Base-by-base conservation (phyloP, 2,888 invertebrate genomes). In the Linnaemya tessellans region DNA sequence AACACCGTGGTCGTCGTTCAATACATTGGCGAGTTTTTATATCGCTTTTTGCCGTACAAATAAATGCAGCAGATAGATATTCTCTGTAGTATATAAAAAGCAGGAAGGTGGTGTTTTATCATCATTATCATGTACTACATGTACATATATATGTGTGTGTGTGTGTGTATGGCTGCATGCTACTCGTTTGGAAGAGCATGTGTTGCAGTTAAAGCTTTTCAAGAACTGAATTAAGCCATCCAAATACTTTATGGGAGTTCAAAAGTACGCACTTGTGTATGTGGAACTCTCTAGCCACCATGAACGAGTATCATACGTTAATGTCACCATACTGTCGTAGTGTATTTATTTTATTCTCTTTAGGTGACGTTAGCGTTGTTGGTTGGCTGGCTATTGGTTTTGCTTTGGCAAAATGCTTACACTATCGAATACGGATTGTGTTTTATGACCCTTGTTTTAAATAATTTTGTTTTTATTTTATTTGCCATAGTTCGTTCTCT, bases 371-470 rank as follows among this genome's bases (percentile, higher is more conserved):
- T 64, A 54, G 43, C 43, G 51, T 78, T 46, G 68, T 67, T 84
- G 71, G 68, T 62, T 84, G 71, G 43, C 79, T 80, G 84, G 56
- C 65, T 84, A 64, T 73, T 74, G 60, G 80, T 64, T 74, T 74
- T 67, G 68, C 56, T 43, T 84, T 70, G 65, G 65, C 78, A 71
- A 75, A 54, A 70, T 58, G 81, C 75, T 82, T 43, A 38, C 11
- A 73, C 22, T 65, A 49, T 71, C 35, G 70, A 67, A 49, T 60
- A 30, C 60, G 22, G 15, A n/a, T 38, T 70, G 43, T 77, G 49
- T 77, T 65, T 64, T 82, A 82, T 77, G 56, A 77, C 54, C 77
- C 70, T 58, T 18, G 56, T 38, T 71, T 54, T 51, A 49, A 70
- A 38, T 54, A 51, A 13, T 25, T 65, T 35, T 18, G 51, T 70